Percentiles rank a stretch among this genome's conserved stretches.
Evolutionary conservation across 2,113 vertebrate genomes (phyloP).

Genomic region (Mugil cephalus): DNA sequence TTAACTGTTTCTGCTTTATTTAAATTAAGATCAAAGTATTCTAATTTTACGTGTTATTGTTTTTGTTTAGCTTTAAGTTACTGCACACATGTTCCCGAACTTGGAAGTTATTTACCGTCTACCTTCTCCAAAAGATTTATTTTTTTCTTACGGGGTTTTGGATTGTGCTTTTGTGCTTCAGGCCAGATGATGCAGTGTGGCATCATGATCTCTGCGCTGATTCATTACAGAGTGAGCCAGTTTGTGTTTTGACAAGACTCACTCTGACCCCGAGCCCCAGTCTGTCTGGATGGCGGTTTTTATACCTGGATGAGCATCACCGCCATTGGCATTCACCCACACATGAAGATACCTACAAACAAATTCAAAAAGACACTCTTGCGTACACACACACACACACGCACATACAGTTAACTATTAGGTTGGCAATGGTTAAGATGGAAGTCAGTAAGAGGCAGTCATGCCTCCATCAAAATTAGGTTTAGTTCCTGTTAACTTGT

Average conservation of each 20-base stretch:
- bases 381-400: not conserved
- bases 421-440: slow-evolving; percentile 9
- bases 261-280: slow-evolving; percentile 38
- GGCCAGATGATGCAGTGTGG: slow-evolving; percentile 53
- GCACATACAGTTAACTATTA: not conserved
- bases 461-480: slow-evolving; percentile 23
- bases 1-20: not conserved
- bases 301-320: slow-evolving; percentile 60
- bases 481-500: slow-evolving; percentile 39
- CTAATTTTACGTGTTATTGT: not conserved
- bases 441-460: slow-evolving; percentile 1
- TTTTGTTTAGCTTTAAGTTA: too few relatives aligned
- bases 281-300: slow-evolving; percentile 60
- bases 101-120: not conserved
- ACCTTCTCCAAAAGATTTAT: slow-evolving; percentile 6
- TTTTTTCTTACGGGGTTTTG: not conserved
- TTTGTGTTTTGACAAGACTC: slow-evolving; percentile 65
- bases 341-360: slow-evolving; percentile 26
- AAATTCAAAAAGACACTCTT: slow-evolving; percentile 42
- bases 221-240: slow-evolving; percentile 61
- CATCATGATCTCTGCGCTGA: slow-evolving; percentile 66
- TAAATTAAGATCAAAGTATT: not conserved
- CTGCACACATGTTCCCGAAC: too few relatives aligned
- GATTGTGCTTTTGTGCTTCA: slow-evolving; percentile 13
- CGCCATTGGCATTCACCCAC: slow-evolving; percentile 50